A percentile compares a stretch with the other conserved stretches of the same genome.
Conservation (phyloP, 2,888 invertebrate genomes). For the Ectemnius cavifrons region DNA sequence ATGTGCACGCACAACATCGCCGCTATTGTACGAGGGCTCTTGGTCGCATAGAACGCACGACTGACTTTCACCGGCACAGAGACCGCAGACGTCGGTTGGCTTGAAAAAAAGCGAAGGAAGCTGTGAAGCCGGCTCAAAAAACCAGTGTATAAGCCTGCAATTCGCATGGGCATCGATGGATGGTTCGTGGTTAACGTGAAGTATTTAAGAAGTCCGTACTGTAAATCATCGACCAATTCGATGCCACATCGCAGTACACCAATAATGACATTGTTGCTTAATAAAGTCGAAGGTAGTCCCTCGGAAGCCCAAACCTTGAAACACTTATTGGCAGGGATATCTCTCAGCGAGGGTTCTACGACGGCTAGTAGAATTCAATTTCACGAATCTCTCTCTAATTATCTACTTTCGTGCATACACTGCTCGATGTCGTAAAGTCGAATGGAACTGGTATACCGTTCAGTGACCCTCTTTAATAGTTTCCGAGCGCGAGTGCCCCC, state of each 20-base stretch:
- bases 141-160: conserved; percentile 25
- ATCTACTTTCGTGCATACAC: conserved; percentile 10
- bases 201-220: too few species aligned
- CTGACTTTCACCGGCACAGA: conserved; percentile 65
- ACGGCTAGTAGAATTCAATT: conserved; percentile 1
- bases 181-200: neutral
- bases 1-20: conserved; percentile 21
- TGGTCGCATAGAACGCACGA: conserved; percentile 51
- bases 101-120: conserved; percentile 33
- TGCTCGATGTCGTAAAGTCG: conserved; percentile 40
- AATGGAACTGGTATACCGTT: conserved; percentile 49
- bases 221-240: too few species aligned
- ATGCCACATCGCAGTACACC: too few species aligned
- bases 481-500: conserved; percentile 44
- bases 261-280: neutral
- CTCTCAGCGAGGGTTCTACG: too few species aligned
- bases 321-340: too few species aligned
- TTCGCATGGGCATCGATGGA: neutral
- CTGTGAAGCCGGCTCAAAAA: conserved; percentile 40
- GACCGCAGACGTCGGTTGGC: conserved; percentile 36
- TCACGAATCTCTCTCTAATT: neutral
- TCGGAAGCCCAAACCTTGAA: too few species aligned
- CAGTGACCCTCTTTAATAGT: conserved; percentile 55
- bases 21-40: conserved; percentile 46
- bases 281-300: too few species aligned